Conservation (phyloP, 2,888 invertebrate species). For the Dione juno region DNA sequence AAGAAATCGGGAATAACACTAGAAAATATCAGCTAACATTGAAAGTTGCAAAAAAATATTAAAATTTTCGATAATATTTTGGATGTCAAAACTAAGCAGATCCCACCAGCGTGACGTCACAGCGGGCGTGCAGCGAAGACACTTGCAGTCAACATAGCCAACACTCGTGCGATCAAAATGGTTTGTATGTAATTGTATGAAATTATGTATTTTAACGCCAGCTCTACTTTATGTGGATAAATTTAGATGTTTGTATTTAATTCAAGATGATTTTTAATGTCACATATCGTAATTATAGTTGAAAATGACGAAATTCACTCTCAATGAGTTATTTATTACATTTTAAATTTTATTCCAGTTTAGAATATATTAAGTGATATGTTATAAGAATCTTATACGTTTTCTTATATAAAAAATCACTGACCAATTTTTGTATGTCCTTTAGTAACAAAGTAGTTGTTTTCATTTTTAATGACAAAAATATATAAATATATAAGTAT, state of each 20-base stretch:
- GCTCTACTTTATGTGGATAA: neutral
- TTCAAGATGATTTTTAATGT: neutral
- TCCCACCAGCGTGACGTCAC: conserved; percentile 56
- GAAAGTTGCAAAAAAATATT: neutral
- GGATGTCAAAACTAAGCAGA: conserved; percentile 60
- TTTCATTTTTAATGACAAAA: too few relatives aligned
- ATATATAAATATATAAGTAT: too few relatives aligned
- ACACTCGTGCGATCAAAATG: conserved; percentile 71
- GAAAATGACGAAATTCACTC: too few relatives aligned
- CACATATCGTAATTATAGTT: neutral
- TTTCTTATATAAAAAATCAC: too few relatives aligned
- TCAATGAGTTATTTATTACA: too few relatives aligned
- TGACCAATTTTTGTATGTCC: too few relatives aligned
- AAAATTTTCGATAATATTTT: conserved; percentile 18
- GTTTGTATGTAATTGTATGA: conserved; percentile 61
- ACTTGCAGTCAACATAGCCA: conserved; percentile 70
- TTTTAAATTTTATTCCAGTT: too few relatives aligned
- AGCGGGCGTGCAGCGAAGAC: conserved; percentile 67
- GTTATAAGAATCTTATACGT: too few relatives aligned
- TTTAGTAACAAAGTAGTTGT: too few relatives aligned
- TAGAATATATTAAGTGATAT: too few relatives aligned
- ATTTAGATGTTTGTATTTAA: neutral
- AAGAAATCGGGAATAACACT: conserved; percentile 7
- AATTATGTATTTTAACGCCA: conserved; percentile 15
- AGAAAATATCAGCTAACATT: conserved; percentile 4